These are phyloP conservation scores for Rhagium mordax DNA, from an alignment of 2,888 invertebrate species.

Conservation along the genomic window DNA sequence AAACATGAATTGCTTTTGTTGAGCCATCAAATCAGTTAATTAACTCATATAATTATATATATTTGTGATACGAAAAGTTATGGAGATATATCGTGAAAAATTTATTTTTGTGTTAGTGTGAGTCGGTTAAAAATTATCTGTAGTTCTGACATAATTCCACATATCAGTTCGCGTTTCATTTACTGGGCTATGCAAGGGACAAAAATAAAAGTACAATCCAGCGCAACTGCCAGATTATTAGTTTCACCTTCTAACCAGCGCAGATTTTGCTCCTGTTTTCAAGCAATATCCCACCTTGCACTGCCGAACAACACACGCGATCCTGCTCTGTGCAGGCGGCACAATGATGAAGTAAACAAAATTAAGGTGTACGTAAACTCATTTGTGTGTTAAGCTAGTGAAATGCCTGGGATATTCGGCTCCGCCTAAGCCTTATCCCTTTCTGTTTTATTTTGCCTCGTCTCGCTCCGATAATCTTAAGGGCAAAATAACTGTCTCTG, in stretches of 20 bases:
- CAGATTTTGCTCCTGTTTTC: neutral
- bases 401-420: constrained; percentile 32
- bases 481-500: constrained; percentile 3
- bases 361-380: constrained; percentile 50
- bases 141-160: too few relatives aligned
- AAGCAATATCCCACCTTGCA: neutral
- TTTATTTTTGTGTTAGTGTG: too few relatives aligned
- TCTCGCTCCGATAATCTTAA: constrained; percentile 13
- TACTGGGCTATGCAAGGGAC: neutral
- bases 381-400: constrained; percentile 28
- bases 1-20: too few relatives aligned
- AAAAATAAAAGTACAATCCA: neutral
- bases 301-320: neutral
- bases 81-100: too few relatives aligned
- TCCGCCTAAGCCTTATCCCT: constrained; percentile 24
- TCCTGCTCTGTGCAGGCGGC: constrained; percentile 40
- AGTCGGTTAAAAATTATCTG: too few relatives aligned
- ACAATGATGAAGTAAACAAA: constrained; percentile 49
- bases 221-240: neutral
- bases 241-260: neutral
- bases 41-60: too few relatives aligned
- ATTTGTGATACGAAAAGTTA: too few relatives aligned
- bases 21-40: too few relatives aligned
- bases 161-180: too few relatives aligned
- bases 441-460: neutral